Percentiles rank a stretch among this genome's conserved stretches.
Conservation (phyloP, 2,797 vertebrate genomes). For the Brachymystax lenok region DNA sequence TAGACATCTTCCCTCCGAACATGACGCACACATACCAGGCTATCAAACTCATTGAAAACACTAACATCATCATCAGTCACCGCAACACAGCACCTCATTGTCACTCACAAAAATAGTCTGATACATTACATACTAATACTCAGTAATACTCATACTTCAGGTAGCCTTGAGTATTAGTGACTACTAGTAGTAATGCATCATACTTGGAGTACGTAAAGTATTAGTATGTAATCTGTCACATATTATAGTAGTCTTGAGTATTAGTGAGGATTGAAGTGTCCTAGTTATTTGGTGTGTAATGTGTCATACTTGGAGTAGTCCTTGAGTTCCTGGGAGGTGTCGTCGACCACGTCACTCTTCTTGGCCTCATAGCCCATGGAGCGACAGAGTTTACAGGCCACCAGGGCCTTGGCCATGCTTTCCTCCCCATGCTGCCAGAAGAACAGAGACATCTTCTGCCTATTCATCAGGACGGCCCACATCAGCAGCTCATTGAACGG, state of each 20-base stretch:
- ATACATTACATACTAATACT: too few species aligned
- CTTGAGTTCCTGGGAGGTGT: conserved; percentile 96
- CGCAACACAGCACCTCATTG: background rate
- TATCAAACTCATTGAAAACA: background rate
- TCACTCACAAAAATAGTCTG: background rate
- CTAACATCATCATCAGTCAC: background rate
- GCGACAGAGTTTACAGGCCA: conserved; percentile 94
- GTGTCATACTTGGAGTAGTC: conserved; percentile 89
- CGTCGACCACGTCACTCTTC: conserved; percentile 96
- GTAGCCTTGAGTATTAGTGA: background rate
- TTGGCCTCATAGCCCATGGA: conserved; percentile 98
- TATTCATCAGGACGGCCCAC: conserved; percentile 98
- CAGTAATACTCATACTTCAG: too few species aligned
- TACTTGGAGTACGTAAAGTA: too few species aligned
- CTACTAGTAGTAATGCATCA: background rate
- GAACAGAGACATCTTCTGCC: conserved; percentile 97
- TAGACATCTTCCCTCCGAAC: background rate
- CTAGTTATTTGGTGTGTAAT: background rate
- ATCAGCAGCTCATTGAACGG: conserved; percentile 97
- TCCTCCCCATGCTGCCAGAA: conserved; percentile 99
- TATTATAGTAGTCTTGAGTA: too few species aligned
- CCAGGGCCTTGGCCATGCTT: conserved; percentile 97
- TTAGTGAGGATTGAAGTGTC: too few species aligned
- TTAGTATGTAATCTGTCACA: too few species aligned
- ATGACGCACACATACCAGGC: background rate